phyloP scores from a whole-genome alignment of 2,113 vertebrate species.

The Paracanthobrama guichenoti region DNA sequence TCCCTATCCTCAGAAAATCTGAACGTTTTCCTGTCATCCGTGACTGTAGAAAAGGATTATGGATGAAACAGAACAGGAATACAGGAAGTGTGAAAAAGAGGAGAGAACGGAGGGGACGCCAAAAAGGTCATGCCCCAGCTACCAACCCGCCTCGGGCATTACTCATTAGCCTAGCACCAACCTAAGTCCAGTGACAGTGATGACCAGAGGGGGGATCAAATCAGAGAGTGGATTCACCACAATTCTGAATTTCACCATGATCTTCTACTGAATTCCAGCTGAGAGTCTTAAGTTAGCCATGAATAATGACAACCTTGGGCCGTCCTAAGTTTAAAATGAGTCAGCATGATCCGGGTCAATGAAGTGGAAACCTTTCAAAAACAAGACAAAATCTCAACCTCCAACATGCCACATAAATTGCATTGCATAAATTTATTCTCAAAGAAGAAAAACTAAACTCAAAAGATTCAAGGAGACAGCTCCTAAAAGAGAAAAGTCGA shows the following conservation, averaged over 20 bases:
- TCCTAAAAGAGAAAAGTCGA: neutral
- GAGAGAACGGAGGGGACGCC: neutral
- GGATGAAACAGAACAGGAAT: constrained; percentile 3
- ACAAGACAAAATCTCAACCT: constrained; percentile 4
- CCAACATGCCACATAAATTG: neutral
- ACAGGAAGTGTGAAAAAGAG: neutral
- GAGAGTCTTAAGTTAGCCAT: neutral
- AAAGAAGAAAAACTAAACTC: neutral
- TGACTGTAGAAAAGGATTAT: neutral
- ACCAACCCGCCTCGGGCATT: neutral
- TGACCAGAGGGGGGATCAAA: constrained; percentile 16
- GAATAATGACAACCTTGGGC: constrained; percentile 20
- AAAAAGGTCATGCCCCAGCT: constrained; percentile 21
- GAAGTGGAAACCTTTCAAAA: constrained; percentile 16
- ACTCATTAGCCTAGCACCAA: constrained; percentile 19
- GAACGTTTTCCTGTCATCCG: neutral
- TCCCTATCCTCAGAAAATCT: neutral
- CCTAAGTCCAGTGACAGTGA: constrained; percentile 9
- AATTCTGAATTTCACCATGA: constrained; percentile 1
- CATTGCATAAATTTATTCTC: neutral
- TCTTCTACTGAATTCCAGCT: constrained; percentile 3
- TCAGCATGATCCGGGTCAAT: neutral
- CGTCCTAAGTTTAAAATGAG: constrained; percentile 20
- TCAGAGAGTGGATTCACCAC: constrained; percentile 6
- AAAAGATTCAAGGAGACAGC: neutral